Conservation (phyloP, 1,140 invertebrate genomes). For the Lordiphosa stackelbergi region DNA sequence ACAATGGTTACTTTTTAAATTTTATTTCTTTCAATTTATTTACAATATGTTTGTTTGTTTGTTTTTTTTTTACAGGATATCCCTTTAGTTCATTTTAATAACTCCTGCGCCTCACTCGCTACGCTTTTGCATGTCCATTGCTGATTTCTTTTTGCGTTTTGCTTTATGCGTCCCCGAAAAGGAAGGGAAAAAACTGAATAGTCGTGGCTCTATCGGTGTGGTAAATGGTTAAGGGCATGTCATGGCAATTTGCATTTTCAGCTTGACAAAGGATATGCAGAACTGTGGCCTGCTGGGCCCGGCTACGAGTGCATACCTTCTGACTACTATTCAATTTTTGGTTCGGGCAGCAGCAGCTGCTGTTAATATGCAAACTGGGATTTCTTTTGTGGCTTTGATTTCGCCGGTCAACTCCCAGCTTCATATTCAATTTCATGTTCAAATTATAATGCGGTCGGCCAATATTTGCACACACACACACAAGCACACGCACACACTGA, state of each 20-base stretch:
- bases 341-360: slow-evolving; percentile 39
- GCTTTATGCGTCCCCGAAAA: slow-evolving; percentile 46
- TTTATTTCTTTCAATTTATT: too few species aligned
- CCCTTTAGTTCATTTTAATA: not conserved
- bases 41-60: not conserved
- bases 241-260: slow-evolving; percentile 74
- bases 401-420: slow-evolving; percentile 25
- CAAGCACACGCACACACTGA: not conserved
- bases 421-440: slow-evolving; percentile 71
- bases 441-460: slow-evolving; percentile 35
- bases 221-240: slow-evolving; percentile 74
- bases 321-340: slow-evolving; percentile 43
- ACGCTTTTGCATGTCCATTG: slow-evolving; percentile 35
- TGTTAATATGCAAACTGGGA: slow-evolving; percentile 73
- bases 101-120: not conserved
- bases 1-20: too few species aligned
- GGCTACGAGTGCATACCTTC: not conserved
- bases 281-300: slow-evolving; percentile 27
- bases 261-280: slow-evolving; percentile 70
- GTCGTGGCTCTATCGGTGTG: slow-evolving; percentile 42
- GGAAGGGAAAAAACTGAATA: slow-evolving; percentile 33
- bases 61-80: slow-evolving; percentile 13
- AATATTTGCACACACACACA: slow-evolving; percentile 30
- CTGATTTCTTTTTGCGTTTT: slow-evolving; percentile 67
- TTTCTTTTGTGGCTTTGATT: slow-evolving; percentile 75